Evolutionary conservation across 2,888 invertebrate species (phyloP).

Genomic region (Phrixothrix hirtus): DNA sequence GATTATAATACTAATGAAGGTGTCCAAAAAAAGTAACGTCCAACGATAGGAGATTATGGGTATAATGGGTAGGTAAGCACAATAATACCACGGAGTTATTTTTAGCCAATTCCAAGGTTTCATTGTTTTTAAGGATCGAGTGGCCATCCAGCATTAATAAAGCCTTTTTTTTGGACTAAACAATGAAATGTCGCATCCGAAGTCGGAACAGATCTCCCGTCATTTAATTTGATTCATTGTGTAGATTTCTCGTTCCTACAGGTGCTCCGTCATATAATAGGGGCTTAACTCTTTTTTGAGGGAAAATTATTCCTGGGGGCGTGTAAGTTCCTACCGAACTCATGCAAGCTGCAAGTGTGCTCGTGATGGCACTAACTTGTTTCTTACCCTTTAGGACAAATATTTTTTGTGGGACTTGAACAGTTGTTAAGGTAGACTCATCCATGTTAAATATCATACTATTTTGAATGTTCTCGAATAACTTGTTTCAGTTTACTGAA

Average conservation of each 20-base stretch:
- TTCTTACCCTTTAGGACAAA: too few relatives aligned
- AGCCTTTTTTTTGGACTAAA: not conserved
- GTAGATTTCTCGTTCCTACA: not conserved
- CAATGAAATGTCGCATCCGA: not conserved
- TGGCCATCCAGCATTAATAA: not conserved
- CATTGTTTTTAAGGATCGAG: not conserved
- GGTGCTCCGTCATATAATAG: not conserved
- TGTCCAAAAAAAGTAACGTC: slow-evolving; percentile 4
- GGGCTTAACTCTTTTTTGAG: not conserved
- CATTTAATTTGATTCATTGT: not conserved
- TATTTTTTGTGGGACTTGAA: too few relatives aligned
- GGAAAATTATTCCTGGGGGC: not conserved
- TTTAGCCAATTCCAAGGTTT: slow-evolving; percentile 4
- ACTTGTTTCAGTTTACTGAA: too few relatives aligned
- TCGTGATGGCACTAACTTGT: too few relatives aligned
- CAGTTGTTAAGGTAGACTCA: too few relatives aligned
- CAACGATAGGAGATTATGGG: slow-evolving; percentile 1
- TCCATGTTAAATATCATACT: too few relatives aligned
- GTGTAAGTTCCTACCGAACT: slow-evolving; percentile 3
- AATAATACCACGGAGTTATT: slow-evolving; percentile 1
- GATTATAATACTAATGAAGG: slow-evolving; percentile 5
- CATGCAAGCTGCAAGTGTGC: slow-evolving; percentile 23
- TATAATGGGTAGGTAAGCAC: not conserved
- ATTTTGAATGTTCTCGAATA: too few relatives aligned
- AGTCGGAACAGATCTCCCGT: not conserved